Conservation (phyloP, 2,113 vertebrate genomes). For the Camarhynchus parvulus region DNA sequence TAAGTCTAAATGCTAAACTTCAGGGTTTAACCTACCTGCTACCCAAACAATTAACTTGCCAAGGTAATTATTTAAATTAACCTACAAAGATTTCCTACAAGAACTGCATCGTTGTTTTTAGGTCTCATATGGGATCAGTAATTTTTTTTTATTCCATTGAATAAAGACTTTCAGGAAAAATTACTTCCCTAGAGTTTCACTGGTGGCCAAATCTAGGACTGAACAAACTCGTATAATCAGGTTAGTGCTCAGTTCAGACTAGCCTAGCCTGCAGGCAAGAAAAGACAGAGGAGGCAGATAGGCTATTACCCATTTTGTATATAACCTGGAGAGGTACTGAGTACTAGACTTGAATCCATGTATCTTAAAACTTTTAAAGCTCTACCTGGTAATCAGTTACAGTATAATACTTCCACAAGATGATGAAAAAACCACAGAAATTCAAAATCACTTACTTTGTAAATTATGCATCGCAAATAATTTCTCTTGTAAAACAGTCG, state of each 20-base stretch:
- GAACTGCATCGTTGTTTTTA: not conserved
- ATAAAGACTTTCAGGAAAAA: not conserved
- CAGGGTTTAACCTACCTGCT: constrained; percentile 52
- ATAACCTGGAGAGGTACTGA: not conserved
- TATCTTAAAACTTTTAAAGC: constrained; percentile 13
- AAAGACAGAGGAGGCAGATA: constrained; percentile 46
- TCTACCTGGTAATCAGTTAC: not conserved
- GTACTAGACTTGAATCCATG: not conserved
- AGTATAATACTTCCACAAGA: not conserved
- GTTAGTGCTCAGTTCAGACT: constrained; percentile 42
- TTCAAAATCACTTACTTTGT: constrained; percentile 87
- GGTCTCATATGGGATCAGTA: not conserved
- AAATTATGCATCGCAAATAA: constrained; percentile 85
- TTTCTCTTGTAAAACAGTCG: constrained; percentile 33
- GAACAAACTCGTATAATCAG: not conserved
- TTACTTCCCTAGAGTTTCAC: not conserved
- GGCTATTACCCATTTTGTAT: constrained; percentile 40
- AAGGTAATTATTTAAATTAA: constrained; percentile 41
- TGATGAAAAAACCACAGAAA: constrained; percentile 22
- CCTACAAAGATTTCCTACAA: constrained; percentile 4
- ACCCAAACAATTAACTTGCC: constrained; percentile 15
- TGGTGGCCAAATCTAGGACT: not conserved
- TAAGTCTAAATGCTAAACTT: constrained; percentile 31
- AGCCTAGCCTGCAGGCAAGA: constrained; percentile 43
- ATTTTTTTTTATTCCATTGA: not conserved